A percentile compares a stretch with the other conserved stretches of the same genome.
Evolutionary conservation across 2,888 invertebrate species (phyloP).

Genomic region (Smittia sp.): DNA sequence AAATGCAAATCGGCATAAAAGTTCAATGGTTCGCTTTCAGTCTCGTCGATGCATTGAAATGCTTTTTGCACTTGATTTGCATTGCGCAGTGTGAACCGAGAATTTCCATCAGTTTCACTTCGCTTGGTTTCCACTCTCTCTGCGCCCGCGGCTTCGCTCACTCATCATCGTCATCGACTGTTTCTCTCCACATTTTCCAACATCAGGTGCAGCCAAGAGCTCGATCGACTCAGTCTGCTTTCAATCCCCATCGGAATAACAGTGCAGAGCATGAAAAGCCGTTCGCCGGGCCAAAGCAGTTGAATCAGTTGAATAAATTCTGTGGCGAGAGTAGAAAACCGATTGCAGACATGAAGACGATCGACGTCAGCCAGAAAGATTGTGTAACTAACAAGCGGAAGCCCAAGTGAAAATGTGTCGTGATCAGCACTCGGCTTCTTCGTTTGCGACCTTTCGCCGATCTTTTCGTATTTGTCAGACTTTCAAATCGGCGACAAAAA

Average conservation of each 20-base stretch:
- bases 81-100: neutral
- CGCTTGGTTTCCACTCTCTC: neutral
- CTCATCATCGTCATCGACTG: neutral
- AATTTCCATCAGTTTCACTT: neutral
- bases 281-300: neutral
- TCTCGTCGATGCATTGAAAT: neutral
- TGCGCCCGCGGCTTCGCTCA: neutral
- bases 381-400: slow-evolving; percentile 18
- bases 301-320: neutral
- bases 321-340: neutral
- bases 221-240: neutral
- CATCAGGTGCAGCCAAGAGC: neutral
- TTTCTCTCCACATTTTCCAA: slow-evolving; percentile 21
- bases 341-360: slow-evolving; percentile 14
- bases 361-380: slow-evolving; percentile 37
- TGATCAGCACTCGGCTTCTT: neutral
- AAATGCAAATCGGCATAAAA: neutral
- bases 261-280: neutral
- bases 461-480: neutral
- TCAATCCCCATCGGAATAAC: neutral
- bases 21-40: slow-evolving; percentile 4
- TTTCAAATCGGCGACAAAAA: no score
- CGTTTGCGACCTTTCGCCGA: neutral
- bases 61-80: neutral
- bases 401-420: neutral